phyloP scores from a whole-genome alignment of 2,113 vertebrate genomes.

The Porphyrio hochstetteri region DNA sequence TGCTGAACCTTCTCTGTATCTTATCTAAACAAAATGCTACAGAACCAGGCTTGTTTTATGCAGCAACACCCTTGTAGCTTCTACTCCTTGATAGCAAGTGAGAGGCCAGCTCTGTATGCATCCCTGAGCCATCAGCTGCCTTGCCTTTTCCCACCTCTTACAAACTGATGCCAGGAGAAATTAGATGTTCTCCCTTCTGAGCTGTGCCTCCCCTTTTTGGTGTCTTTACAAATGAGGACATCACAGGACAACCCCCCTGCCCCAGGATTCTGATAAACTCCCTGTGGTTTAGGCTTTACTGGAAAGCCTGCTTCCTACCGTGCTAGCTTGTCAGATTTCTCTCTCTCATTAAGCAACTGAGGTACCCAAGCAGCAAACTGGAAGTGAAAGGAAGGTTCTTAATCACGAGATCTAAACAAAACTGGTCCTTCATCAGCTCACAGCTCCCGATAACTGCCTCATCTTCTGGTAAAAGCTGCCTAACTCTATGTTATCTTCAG shows the following conservation, averaged over 20 bases:
- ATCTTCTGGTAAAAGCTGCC: not conserved
- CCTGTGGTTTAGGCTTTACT: not conserved
- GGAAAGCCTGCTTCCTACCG: not conserved
- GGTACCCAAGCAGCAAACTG: not conserved
- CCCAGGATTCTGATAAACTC: not conserved
- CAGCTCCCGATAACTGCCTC: not conserved
- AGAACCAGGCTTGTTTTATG: constrained; percentile 23
- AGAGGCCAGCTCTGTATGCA: not conserved
- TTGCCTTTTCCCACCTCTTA: not conserved
- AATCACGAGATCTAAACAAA: not conserved
- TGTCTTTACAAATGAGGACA: not conserved
- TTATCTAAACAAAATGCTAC: constrained; percentile 29
- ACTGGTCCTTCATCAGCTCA: not conserved
- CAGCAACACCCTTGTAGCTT: constrained; percentile 7
- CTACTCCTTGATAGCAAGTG: not conserved
- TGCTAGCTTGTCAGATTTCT: not conserved
- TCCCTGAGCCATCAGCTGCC: accelerated
- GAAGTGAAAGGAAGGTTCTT: constrained; percentile 8
- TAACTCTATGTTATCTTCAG: not conserved
- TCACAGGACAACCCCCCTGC: not conserved
- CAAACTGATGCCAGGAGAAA: not conserved
- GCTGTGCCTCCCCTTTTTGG: not conserved
- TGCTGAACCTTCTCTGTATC: not conserved
- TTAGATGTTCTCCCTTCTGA: accelerated
- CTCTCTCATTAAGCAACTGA: not conserved